Percentiles rank a stretch among this genome's conserved stretches.
Conservation (phyloP, 2,888 invertebrate genomes). For the Drosophila subquinaria region DNA sequence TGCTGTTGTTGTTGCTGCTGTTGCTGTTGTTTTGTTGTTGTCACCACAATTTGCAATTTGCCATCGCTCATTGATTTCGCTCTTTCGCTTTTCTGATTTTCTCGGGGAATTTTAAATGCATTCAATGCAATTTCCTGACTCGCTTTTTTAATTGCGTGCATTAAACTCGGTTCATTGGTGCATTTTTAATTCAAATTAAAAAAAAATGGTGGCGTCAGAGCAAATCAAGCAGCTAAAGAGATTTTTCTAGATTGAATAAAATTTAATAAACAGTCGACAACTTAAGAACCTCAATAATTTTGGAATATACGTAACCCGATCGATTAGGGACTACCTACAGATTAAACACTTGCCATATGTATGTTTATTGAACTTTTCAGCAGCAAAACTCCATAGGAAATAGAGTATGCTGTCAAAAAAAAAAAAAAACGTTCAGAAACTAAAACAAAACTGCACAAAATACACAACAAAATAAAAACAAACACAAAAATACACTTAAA, state of each 20-base stretch:
- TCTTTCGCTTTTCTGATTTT: slow-evolving; percentile 62
- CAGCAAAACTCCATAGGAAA: neutral
- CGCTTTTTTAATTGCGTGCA: slow-evolving; percentile 74
- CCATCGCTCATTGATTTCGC: slow-evolving; percentile 75
- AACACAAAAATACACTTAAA: neutral
- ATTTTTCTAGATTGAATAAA: slow-evolving; percentile 4
- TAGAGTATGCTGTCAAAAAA: neutral
- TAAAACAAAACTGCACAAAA: neutral
- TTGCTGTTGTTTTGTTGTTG: slow-evolving; percentile 22
- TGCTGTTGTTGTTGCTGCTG: slow-evolving; percentile 3
- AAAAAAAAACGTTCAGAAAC: neutral
- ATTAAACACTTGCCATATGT: neutral
- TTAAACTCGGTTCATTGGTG: slow-evolving; percentile 73
- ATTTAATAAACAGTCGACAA: neutral
- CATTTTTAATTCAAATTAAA: slow-evolving; percentile 79
- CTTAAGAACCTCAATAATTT: neutral
- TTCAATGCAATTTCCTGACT: slow-evolving; percentile 75
- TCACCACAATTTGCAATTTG: slow-evolving; percentile 67
- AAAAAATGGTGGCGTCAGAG: slow-evolving; percentile 28
- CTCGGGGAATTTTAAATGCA: slow-evolving; percentile 70
- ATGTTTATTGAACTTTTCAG: neutral
- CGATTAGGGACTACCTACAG: fast-evolving
- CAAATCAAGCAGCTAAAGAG: slow-evolving; percentile 27
- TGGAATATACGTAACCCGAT: neutral
- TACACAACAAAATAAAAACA: neutral